Base-by-base conservation (phyloP, 2,113 vertebrate species). In the Vulpes vulpes region DNA sequence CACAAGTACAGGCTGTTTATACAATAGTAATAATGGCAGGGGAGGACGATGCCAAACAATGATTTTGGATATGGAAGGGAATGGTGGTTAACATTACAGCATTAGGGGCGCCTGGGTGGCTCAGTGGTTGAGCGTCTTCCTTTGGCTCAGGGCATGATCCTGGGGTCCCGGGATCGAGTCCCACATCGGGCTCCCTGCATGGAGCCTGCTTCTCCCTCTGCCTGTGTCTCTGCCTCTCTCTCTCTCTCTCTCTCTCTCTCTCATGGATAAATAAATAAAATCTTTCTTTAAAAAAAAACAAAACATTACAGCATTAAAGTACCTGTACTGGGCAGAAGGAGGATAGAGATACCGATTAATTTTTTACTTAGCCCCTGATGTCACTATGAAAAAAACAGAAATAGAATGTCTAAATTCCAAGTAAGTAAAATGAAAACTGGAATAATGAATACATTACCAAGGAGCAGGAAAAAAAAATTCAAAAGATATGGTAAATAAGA, bases 401-500 rank as follows among this genome's bases (percentile, higher is more conserved):
- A 78, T 85, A 76, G 9, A 83, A 74, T 64, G 51, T 55, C 94
- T 65, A 73, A 78, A 5, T 81, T 82, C 19, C 79, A 91, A 78
- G 74, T 35, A 90, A 85, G 10, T 65, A 85, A 84, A 89, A 9
- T 5, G 7, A 88, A 90, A 69, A 14, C 23, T 79, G 32, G 23
- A 27, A 79, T 87, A 55, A 59, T n/a, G 59, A 84, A 95, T 76
- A 74, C 88, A 0, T 76, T 57, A 94, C 43, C 25, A 87, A 97
- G 92, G 86, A 80, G 15, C 14, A 89, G 49, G 49, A 88, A 90
- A 71, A 76, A 76, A 60, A 20, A 3, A 10, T 2, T 2, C 35
- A 19, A 11, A 1, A 38, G 32, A 73, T 19, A 55, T 17, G 1
- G 22, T 79, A 86, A 90, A 82, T 19, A 49, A 23, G 65, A 82